A percentile compares a stretch with the other conserved stretches of the same genome.
Conservation (phyloP, 2,113 vertebrate species). For the Stegostoma tigrinum region DNA sequence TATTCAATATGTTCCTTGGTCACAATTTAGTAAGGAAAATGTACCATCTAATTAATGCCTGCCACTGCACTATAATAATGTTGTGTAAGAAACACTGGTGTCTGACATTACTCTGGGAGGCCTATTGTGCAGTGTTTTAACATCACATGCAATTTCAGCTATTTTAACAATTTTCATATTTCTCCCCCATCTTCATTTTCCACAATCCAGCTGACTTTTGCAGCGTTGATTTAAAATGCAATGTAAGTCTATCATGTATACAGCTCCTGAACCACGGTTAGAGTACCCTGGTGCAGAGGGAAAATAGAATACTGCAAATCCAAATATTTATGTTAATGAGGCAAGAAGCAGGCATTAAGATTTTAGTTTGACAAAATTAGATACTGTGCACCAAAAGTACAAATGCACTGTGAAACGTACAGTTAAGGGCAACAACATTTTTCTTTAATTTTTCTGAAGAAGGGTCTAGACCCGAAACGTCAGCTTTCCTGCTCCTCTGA, state of each 20-base stretch:
- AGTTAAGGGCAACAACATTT: not conserved
- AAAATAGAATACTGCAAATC: not conserved
- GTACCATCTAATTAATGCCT: not conserved
- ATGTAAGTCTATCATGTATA: not conserved
- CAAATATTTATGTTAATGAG: not conserved
- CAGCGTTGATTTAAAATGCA: not conserved
- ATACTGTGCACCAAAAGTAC: not conserved
- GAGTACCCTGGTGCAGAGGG: not conserved
- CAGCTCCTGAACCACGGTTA: not conserved
- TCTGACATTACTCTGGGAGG: not conserved
- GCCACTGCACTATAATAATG: not conserved
- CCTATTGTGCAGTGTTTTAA: not conserved
- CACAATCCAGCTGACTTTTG: not conserved
- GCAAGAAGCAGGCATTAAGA: not conserved
- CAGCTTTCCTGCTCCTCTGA: too few species aligned
- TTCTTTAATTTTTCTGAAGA: not conserved
- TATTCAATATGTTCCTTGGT: not conserved
- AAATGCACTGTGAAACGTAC: slow-evolving; percentile 8
- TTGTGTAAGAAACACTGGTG: not conserved
- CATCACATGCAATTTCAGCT: not conserved
- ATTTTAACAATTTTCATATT: not conserved
- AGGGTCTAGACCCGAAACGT: too few species aligned
- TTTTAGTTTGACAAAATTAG: slow-evolving; percentile 29
- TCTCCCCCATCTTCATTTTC: not conserved
- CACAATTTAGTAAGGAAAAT: not conserved